Conservation (phyloP, 2,797 vertebrate genomes). For the Diglossa cyanea region DNA sequence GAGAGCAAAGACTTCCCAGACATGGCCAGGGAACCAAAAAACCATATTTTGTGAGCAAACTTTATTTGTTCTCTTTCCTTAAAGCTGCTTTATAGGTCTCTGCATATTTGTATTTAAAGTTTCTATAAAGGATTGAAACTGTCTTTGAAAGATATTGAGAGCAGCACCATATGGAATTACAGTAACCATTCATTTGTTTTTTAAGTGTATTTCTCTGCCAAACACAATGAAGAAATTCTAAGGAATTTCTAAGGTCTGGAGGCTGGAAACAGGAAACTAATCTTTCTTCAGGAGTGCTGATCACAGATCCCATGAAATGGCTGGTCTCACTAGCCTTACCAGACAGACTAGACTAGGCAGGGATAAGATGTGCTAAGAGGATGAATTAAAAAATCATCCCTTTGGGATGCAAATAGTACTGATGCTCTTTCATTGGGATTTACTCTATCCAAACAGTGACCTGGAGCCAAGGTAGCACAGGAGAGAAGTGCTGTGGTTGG, state of each 20-base stretch:
- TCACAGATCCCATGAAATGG: background rate
- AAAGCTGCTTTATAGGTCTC: background rate
- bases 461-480: background rate
- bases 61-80: background rate
- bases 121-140: background rate
- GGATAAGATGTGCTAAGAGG: conserved; percentile 30
- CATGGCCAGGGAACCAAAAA: background rate
- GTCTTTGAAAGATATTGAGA: background rate
- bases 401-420: conserved; percentile 4
- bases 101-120: background rate
- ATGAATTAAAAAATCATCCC: background rate
- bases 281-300: background rate
- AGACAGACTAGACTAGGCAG: background rate
- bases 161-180: conserved; percentile 17
- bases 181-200: background rate
- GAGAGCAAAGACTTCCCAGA: background rate
- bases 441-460: background rate
- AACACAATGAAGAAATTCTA: background rate
- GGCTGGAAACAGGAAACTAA: background rate
- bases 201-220: background rate
- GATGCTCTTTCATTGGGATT: background rate
- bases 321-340: background rate
- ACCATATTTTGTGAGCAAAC: background rate
- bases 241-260: background rate
- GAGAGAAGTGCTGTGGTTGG: background rate